Percentiles rank a stretch among this genome's conserved stretches.
These are phyloP conservation scores for Emberiza fucata DNA, from an alignment of 2,113 vertebrate species.

Conservation along the genomic window DNA sequence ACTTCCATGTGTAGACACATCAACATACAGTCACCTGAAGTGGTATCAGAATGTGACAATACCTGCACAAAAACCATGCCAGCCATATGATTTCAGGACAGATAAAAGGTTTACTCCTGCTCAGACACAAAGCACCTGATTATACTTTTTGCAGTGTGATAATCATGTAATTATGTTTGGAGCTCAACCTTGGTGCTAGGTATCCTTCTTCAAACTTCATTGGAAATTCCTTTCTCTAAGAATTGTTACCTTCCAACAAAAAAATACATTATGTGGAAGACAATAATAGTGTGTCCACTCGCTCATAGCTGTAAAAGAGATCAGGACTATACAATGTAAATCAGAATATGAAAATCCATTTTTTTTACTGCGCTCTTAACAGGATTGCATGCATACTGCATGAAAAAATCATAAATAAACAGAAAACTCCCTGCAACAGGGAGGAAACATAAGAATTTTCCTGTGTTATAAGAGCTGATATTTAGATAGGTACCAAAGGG, in stretches of 20 bases:
- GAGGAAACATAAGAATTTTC: neutral
- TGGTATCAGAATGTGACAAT: neutral
- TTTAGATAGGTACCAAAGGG: neutral
- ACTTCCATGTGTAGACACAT: neutral
- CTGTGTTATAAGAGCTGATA: neutral
- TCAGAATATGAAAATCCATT: neutral
- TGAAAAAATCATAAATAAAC: neutral
- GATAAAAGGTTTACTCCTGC: neutral
- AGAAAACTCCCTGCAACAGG: neutral
- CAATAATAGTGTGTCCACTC: accelerated
- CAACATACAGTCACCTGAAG: neutral
- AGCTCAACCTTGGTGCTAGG: neutral
- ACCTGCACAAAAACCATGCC: neutral
- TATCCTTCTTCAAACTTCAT: neutral
- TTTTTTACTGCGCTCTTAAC: neutral
- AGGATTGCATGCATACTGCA: neutral
- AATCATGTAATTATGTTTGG: neutral
- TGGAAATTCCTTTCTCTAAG: neutral
- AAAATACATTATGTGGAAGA: neutral
- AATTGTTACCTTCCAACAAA: neutral
- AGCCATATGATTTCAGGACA: accelerated
- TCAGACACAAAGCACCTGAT: neutral
- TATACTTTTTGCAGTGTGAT: neutral
- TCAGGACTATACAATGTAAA: neutral
- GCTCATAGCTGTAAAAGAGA: neutral